Percentiles rank a stretch among this genome's conserved stretches.
phyloP scores from a whole-genome alignment of 2,797 vertebrate species.

The Acipenser ruthenus region DNA sequence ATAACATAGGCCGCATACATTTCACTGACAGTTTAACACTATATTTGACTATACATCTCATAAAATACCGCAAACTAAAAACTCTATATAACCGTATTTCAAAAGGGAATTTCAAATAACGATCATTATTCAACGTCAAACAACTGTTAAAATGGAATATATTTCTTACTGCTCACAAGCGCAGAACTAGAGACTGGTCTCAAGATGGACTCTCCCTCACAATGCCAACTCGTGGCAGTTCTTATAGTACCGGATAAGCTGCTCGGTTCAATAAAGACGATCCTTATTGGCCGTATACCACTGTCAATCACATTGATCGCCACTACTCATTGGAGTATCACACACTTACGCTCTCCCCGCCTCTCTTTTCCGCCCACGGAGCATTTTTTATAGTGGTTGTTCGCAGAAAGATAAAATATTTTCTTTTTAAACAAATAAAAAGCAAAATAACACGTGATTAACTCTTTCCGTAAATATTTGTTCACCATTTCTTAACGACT shows the following conservation, averaged over 20 bases:
- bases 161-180: constrained; percentile 48
- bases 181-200: constrained; percentile 45
- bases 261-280: constrained; percentile 35
- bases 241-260: constrained; percentile 79
- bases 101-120: no score
- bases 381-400: background rate
- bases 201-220: constrained; percentile 75
- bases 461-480: no score
- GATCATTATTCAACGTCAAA: no score
- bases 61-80: no score
- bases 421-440: no score
- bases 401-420: background rate
- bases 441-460: no score
- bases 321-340: constrained; percentile 31
- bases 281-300: constrained; percentile 22
- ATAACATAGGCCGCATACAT: no score
- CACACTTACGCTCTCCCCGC: background rate
- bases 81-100: no score
- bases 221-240: constrained; percentile 83
- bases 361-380: background rate
- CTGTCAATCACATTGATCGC: fast-evolving
- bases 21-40: no score
- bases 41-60: no score
- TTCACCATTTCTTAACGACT: no score
- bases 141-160: background rate